Conservation (phyloP, 2,888 invertebrate species). For the Alitta virens region DNA sequence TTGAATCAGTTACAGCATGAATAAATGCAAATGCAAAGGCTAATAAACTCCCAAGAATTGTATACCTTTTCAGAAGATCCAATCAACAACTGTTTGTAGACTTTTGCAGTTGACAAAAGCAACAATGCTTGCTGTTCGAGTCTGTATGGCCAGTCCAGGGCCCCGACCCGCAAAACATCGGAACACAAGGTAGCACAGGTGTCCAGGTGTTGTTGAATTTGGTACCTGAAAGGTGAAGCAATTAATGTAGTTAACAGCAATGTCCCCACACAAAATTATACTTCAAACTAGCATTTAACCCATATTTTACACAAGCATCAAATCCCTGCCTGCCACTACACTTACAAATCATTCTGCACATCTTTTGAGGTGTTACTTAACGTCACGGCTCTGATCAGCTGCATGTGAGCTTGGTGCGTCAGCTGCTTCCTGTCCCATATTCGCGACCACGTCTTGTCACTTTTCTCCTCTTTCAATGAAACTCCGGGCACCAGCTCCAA, state of each 20-base stretch:
- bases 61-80: too few species aligned
- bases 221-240: slow-evolving; percentile 3
- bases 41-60: too few species aligned
- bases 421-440: slow-evolving; percentile 34
- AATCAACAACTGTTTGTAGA: neutral
- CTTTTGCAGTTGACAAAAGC: neutral
- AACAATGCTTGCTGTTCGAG: neutral
- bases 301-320: neutral
- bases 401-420: slow-evolving; percentile 32
- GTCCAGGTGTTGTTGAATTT: slow-evolving; percentile 30
- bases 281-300: neutral
- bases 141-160: slow-evolving; percentile 51
- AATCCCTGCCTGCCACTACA: neutral
- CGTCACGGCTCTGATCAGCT: slow-evolving; percentile 37
- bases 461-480: slow-evolving; percentile 31
- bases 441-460: slow-evolving; percentile 16
- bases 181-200: slow-evolving; percentile 30
- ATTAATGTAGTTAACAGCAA: too few species aligned
- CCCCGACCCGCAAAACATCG: slow-evolving; percentile 41
- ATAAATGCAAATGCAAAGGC: too few species aligned
- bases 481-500: slow-evolving; percentile 47
- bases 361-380: slow-evolving; percentile 19
- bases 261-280: too few species aligned
- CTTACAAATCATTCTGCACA: slow-evolving; percentile 30
- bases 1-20: too few species aligned